Evolutionary conservation across 2,113 vertebrate species (phyloP).

Genomic region (Neotoma lepida): DNA sequence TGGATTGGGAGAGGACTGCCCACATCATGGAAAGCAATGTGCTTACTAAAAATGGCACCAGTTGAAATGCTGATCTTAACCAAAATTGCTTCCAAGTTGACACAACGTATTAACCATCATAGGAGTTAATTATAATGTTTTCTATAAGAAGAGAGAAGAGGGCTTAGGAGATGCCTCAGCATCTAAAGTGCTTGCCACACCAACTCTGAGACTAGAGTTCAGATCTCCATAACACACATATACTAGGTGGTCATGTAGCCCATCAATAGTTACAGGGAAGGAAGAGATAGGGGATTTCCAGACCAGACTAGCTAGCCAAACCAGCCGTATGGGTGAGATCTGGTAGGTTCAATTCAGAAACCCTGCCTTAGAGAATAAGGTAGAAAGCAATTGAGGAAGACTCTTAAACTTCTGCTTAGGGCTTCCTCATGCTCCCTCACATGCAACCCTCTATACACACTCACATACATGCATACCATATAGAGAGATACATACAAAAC

Average conservation of each 20-base stretch:
- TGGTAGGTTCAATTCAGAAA: background rate
- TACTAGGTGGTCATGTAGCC: background rate
- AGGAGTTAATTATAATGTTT: background rate
- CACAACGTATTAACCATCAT: background rate
- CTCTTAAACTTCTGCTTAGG: background rate
- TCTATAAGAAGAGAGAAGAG: background rate
- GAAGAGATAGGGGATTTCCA: too few relatives aligned
- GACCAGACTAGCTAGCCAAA: background rate
- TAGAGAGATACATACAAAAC: background rate
- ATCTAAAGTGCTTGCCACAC: background rate
- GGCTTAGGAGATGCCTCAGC: background rate
- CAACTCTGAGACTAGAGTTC: background rate
- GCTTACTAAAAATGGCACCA: background rate
- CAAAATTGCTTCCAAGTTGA: background rate
- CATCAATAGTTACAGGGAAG: too few relatives aligned
- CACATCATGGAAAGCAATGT: background rate
- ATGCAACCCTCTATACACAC: background rate
- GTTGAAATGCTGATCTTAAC: background rate
- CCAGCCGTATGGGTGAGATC: background rate
- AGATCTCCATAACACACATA: background rate
- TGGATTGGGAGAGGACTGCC: background rate
- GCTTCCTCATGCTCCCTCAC: background rate
- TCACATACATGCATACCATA: background rate
- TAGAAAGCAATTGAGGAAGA: background rate
- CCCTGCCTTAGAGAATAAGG: background rate